These are phyloP conservation scores for Drosophila formosana DNA, from an alignment of 2,888 invertebrate genomes.

Conservation along the genomic window DNA sequence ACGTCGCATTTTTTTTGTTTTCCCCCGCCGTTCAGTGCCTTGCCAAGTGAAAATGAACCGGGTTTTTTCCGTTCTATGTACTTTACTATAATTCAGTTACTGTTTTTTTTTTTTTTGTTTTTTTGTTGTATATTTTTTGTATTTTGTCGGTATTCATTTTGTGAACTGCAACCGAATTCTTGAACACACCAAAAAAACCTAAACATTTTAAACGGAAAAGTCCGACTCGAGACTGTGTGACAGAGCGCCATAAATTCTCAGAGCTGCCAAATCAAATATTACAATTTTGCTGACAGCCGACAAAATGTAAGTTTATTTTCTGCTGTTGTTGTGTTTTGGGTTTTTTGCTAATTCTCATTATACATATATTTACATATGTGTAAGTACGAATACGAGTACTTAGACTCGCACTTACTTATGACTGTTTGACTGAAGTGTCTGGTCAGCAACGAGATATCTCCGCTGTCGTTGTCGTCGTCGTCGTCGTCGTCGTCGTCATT, in stretches of 20 bases:
- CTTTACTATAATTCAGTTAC: slow-evolving; percentile 45
- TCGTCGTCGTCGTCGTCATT: slow-evolving; percentile 26
- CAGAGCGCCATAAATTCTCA: slow-evolving; percentile 37
- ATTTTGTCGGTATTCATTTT: slow-evolving; percentile 19
- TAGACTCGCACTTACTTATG: slow-evolving; percentile 38
- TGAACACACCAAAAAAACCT: slow-evolving; percentile 6
- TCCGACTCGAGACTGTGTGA: slow-evolving; percentile 29
- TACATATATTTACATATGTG: slow-evolving; percentile 30
- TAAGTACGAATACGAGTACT: slow-evolving; percentile 18
- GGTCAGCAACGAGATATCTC: slow-evolving; percentile 44
- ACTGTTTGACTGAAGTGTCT: slow-evolving; percentile 36
- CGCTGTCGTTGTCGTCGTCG: slow-evolving; percentile 8
- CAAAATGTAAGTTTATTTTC: slow-evolving; percentile 58
- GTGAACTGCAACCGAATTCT: slow-evolving; percentile 11
- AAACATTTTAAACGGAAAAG: slow-evolving; percentile 5
- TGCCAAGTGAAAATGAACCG: slow-evolving; percentile 55
- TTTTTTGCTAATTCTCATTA: slow-evolving; percentile 40
- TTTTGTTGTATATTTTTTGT: slow-evolving; percentile 17
- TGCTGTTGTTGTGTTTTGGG: slow-evolving; percentile 7
- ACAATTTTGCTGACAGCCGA: slow-evolving; percentile 52
- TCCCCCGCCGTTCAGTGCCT: slow-evolving; percentile 37
- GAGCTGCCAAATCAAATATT: slow-evolving; percentile 57
- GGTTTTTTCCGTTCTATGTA: slow-evolving; percentile 53
- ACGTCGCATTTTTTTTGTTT: slow-evolving; percentile 10
- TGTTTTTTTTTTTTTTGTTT: slow-evolving; percentile 14